Evolutionary conservation across 2,888 invertebrate species (phyloP).

Genomic region (Melieria crassipennis): DNA sequence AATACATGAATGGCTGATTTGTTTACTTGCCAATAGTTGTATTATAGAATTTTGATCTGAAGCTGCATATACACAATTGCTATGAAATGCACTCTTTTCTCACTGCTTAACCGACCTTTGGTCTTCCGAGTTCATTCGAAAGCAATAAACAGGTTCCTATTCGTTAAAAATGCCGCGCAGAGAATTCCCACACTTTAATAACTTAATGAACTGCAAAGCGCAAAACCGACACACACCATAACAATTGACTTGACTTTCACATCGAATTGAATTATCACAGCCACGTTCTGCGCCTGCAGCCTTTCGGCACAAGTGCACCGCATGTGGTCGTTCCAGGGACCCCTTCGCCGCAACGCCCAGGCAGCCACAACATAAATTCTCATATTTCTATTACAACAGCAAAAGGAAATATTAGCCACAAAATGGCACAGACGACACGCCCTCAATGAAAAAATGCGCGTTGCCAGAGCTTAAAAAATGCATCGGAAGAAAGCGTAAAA

Average conservation of each 20-base stretch:
- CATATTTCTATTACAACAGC: slow-evolving; percentile 29
- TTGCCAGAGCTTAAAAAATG: not conserved
- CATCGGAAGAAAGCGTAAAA: slow-evolving; percentile 50
- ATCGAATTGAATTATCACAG: slow-evolving; percentile 41
- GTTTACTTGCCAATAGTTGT: too few relatives aligned
- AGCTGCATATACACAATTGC: too few relatives aligned
- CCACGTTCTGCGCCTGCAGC: slow-evolving; percentile 29
- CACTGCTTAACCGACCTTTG: too few relatives aligned
- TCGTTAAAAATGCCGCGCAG: too few relatives aligned
- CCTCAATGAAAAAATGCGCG: slow-evolving; percentile 42
- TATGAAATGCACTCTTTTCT: too few relatives aligned
- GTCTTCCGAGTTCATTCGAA: too few relatives aligned
- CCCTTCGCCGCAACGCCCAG: slow-evolving; percentile 8
- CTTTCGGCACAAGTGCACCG: slow-evolving; percentile 54
- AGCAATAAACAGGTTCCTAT: too few relatives aligned
- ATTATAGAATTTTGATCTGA: too few relatives aligned
- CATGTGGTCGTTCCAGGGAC: slow-evolving; percentile 45
- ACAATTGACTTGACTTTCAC: slow-evolving; percentile 28
- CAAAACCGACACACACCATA: too few relatives aligned
- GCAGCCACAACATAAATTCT: slow-evolving; percentile 32
- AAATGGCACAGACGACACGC: slow-evolving; percentile 52
- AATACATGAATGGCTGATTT: too few relatives aligned
- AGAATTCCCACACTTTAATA: too few relatives aligned
- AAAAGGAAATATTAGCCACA: slow-evolving; percentile 62
- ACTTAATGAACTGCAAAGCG: too few relatives aligned